Evolutionary conservation across 2,888 invertebrate species (phyloP), one percentile per base, ranked within the genome.

Genomic region (Tholera decimalis): DNA sequence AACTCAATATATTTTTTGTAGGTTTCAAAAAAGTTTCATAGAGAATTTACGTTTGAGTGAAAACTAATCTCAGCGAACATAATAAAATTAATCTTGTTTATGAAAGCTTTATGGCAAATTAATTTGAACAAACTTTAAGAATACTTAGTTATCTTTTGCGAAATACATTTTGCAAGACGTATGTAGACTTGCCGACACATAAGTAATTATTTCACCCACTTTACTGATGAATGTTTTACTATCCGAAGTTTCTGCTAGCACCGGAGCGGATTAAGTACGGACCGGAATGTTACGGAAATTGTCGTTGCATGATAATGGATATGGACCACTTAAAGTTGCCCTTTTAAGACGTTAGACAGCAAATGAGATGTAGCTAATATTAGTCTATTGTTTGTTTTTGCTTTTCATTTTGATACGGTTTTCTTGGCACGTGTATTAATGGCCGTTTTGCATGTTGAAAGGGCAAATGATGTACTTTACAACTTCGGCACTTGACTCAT

Each of bases 271-370:
- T 63, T 73, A 60, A 73, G 57, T 61, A 63, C 57, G 26, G 43
- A 7, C 18, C 33, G 33, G 44, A 50, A 58, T 22, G 28, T 18
- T 20, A 46, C 77, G 60, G 73, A 73, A 77, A 77, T 73, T 73
- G 73, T 61, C 69, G 57, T 60, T 49, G 57, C 77, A 77, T 69
- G 75, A 61, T 63, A 76, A 73, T 68, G 63, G 73, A 35, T 47
- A 63, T 57, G 24, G 22, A 73, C 68, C 69, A 68, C 73, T 76
- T 76, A 73, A 47, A 58, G 47, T 15, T 46, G 57, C 28, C 57
- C 60, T 56, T 64, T 66, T 51, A 9, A 68, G 20, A 46, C 28
- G 37, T 46, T 63, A 54, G 54, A 39, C 43, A 61, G 49, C 15
- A 53, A 70, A 75, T 46, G 37, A 63, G 13, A 39, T 44, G 57